phyloP scores from a whole-genome alignment of 2,797 vertebrate species.

The Amblyopsis hoosieri region DNA sequence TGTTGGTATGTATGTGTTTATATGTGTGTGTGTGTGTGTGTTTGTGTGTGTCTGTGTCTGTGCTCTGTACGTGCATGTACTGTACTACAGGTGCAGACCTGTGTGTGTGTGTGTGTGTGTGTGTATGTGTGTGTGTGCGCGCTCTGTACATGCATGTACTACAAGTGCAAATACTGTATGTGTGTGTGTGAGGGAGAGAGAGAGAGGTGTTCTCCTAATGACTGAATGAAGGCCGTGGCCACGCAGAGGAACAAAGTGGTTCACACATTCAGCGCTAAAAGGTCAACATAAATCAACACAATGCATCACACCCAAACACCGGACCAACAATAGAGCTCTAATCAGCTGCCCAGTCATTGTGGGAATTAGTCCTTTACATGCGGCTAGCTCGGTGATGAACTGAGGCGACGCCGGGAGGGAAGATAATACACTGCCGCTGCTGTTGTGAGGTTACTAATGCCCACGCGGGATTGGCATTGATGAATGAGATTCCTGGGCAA shows the following conservation, averaged over 20 bases:
- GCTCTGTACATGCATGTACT: neutral
- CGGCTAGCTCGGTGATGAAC: constrained; percentile 52
- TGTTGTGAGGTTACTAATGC: constrained; percentile 63
- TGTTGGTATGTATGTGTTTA: too few relatives aligned
- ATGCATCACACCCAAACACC: constrained; percentile 41
- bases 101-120: constrained; percentile 6
- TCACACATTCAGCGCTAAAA: constrained; percentile 36
- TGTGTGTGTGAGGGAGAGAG: neutral
- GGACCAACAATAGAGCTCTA: constrained; percentile 40
- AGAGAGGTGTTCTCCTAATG: neutral
- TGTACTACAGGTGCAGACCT: too few relatives aligned
- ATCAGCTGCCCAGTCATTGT: constrained; percentile 54
- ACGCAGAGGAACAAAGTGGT: constrained; percentile 1
- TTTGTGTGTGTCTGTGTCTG: neutral
- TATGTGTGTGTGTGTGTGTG: neutral
- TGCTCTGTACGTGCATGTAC: neutral
- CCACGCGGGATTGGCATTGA: constrained; percentile 64
- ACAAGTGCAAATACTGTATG: neutral
- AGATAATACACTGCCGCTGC: constrained; percentile 64
- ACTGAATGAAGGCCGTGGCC: neutral
- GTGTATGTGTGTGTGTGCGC: constrained; percentile 4
- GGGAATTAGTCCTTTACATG: constrained; percentile 59
- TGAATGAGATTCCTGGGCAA: constrained; percentile 66
- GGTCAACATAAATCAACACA: constrained; percentile 47
- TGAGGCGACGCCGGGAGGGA: constrained; percentile 49